A percentile compares a stretch with the other conserved stretches of the same genome.
These are phyloP conservation scores for Microctonus hyperodae DNA, from an alignment of 2,888 invertebrate species.

Conservation along the genomic window DNA sequence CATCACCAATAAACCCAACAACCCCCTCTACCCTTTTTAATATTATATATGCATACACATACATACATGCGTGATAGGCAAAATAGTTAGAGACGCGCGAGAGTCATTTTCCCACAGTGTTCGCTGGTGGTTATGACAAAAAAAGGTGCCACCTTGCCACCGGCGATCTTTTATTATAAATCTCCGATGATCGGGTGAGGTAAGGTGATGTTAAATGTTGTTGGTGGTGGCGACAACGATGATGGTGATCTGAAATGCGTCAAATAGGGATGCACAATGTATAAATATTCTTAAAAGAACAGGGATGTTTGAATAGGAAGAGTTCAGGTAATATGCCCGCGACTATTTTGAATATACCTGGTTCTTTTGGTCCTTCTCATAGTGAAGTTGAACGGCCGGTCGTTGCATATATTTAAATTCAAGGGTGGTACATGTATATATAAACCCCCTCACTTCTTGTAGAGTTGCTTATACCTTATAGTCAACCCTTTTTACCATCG, in stretches of 20 bases:
- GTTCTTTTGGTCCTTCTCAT: slow-evolving; percentile 39
- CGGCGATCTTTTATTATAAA: slow-evolving; percentile 58
- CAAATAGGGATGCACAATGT: background rate
- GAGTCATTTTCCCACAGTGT: slow-evolving; percentile 56
- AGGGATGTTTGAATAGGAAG: slow-evolving; percentile 62
- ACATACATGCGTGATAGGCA: slow-evolving; percentile 49
- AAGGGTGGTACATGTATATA: slow-evolving; percentile 53
- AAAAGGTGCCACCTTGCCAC: slow-evolving; percentile 36
- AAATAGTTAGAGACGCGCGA: slow-evolving; percentile 45
- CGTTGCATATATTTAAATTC: slow-evolving; percentile 62
- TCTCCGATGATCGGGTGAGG: slow-evolving; percentile 57
- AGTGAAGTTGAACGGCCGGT: slow-evolving; percentile 43
- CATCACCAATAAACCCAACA: background rate
- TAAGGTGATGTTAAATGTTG: slow-evolving; percentile 23
- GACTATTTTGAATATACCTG: slow-evolving; percentile 61
- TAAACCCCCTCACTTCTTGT: slow-evolving; percentile 31
- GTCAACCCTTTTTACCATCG: slow-evolving; percentile 51
- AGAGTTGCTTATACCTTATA: background rate
- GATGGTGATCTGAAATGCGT: background rate
- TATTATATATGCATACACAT: background rate
- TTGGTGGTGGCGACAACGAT: background rate
- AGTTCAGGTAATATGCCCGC: slow-evolving; percentile 59
- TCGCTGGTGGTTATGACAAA: slow-evolving; percentile 52
- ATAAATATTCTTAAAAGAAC: slow-evolving; percentile 31
- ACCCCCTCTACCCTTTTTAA: background rate